A percentile compares a stretch with the other conserved stretches of the same genome.
These are phyloP conservation scores for Mythimna vitellina DNA, from an alignment of 2,888 invertebrate genomes.

Conservation along the genomic window DNA sequence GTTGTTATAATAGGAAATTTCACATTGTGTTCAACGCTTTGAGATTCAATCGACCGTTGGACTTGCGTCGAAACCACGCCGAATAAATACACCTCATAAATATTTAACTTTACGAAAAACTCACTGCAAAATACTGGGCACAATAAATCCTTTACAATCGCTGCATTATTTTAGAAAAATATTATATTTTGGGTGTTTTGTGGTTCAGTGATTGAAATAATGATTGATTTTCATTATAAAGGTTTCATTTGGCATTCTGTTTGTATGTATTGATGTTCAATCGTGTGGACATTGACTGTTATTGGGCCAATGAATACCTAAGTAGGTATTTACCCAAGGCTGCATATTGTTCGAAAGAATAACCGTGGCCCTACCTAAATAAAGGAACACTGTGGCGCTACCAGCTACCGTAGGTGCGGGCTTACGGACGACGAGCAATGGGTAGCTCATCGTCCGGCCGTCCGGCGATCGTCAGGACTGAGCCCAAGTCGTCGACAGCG, in stretches of 20 bases:
- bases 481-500: no score
- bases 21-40: slow-evolving; percentile 73
- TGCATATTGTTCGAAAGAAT: no score
- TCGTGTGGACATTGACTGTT: not conserved
- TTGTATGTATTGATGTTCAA: not conserved
- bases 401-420: no score
- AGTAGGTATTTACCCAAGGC: no score
- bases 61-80: slow-evolving; percentile 58
- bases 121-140: slow-evolving; percentile 42
- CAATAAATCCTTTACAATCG: slow-evolving; percentile 39
- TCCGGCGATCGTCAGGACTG: no score
- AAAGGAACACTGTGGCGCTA: no score
- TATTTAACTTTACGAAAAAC: slow-evolving; percentile 66
- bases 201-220: slow-evolving; percentile 4
- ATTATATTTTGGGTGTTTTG: slow-evolving; percentile 1
- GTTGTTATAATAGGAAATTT: slow-evolving; percentile 71
- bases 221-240: not conserved
- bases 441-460: no score
- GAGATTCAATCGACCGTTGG: slow-evolving; percentile 73
- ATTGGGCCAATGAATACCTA: not conserved
- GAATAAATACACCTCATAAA: slow-evolving; percentile 71
- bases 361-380: no score
- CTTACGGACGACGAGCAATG: no score
- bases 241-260: not conserved
- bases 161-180: slow-evolving; percentile 33